Percentiles rank a stretch among this genome's conserved stretches.
These are phyloP conservation scores for Bombus terrestris DNA, from an alignment of 1,140 invertebrate genomes.

Conservation along the genomic window DNA sequence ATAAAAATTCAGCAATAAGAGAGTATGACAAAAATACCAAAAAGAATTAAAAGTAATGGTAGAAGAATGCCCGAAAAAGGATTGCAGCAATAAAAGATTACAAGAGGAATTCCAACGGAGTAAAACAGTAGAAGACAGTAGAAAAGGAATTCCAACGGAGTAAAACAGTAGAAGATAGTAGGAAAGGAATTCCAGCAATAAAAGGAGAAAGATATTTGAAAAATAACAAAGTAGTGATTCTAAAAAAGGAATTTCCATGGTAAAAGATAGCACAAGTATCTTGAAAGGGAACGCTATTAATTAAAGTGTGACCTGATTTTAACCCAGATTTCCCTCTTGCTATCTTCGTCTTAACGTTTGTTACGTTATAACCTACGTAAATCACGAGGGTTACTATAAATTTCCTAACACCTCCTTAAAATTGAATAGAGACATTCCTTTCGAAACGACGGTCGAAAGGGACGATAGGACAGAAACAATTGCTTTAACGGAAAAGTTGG, in stretches of 20 bases:
- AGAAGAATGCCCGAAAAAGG: too few relatives aligned
- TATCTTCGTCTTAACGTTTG: background rate
- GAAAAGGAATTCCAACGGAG: background rate
- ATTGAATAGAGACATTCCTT: background rate
- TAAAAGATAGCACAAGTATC: too few relatives aligned
- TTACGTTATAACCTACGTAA: background rate
- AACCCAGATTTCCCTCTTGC: background rate
- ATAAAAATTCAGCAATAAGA: background rate
- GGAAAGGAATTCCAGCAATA: background rate
- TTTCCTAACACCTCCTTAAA: background rate
- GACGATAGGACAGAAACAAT: constrained; percentile 20
- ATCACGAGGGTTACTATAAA: background rate
- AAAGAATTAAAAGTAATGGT: too few relatives aligned
- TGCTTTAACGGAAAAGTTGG: background rate
- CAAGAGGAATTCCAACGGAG: background rate
- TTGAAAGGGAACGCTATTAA: too few relatives aligned
- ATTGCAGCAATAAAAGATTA: too few relatives aligned
- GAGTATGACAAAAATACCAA: rapidly evolving
- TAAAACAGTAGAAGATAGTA: background rate
- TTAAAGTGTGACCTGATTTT: background rate
- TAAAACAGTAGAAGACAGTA: background rate
- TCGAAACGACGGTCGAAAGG: background rate
- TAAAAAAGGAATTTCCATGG: background rate
- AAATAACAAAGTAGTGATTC: background rate
- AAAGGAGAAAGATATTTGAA: background rate